Conservation (phyloP, 2,797 vertebrate genomes). For the Decapterus maruadsi region DNA sequence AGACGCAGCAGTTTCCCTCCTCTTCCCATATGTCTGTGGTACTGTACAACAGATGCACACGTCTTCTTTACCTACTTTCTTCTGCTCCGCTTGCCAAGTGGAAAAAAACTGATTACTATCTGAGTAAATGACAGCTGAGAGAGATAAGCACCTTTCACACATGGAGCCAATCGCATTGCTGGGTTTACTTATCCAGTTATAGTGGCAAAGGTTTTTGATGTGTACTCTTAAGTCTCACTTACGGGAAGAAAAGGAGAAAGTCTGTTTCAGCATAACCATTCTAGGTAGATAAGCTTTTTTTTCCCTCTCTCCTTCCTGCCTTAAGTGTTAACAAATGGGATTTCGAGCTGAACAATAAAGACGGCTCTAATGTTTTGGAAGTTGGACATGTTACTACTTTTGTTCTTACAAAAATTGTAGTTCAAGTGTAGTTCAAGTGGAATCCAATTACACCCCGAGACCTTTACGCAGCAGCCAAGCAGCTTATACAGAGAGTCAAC, state of each 20-base stretch:
- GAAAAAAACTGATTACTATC: conserved; percentile 67
- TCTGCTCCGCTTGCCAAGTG: conserved; percentile 75
- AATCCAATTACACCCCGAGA: neutral
- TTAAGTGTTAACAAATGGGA: conserved; percentile 22
- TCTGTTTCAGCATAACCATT: conserved; percentile 19
- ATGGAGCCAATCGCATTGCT: conserved; percentile 38
- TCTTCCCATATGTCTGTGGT: conserved; percentile 72
- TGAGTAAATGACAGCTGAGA: conserved; percentile 70
- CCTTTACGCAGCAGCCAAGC: neutral
- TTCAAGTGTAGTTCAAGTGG: neutral
- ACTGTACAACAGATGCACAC: conserved; percentile 75
- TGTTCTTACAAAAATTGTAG: conserved; percentile 1
- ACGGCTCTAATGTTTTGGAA: conserved; percentile 38
- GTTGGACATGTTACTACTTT: conserved; percentile 16
- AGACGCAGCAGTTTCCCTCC: conserved; percentile 65
- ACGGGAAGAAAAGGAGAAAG: neutral
- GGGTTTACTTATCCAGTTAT: conserved; percentile 33
- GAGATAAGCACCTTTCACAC: conserved; percentile 45
- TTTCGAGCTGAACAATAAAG: conserved; percentile 33
- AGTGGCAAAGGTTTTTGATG: conserved; percentile 17
- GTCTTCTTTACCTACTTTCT: conserved; percentile 72
- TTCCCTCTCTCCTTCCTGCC: neutral
- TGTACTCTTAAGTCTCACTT: neutral
- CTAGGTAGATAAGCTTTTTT: conserved; percentile 20
- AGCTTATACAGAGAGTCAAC: neutral